Base-by-base conservation (phyloP, 1,140 invertebrate genomes). In the Brachionus plicatilis region DNA sequence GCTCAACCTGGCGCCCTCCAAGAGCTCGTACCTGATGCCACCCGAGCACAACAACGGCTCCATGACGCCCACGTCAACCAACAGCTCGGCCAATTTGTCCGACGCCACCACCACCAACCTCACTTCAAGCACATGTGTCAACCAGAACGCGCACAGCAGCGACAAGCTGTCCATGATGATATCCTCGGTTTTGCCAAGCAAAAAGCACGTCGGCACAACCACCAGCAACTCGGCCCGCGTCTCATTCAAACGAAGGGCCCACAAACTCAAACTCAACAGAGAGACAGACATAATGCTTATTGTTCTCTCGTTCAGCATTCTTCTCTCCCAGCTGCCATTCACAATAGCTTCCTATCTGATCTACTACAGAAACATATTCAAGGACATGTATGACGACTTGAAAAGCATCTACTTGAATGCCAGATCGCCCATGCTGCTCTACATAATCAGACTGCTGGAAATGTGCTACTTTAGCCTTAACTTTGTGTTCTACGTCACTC, bases 201-300 rank as follows among this genome's bases (percentile, higher is more conserved):
- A 82, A 60, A 82, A 60, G 14, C 37, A 60, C 33, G 65, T 47
- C 3, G 65, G 20, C 37, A 60, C 79, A 20, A 82, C 50, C 4
- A 82, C 53, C 3, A 17, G 41, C 12, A 24, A 41, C 37, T 65
- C 53, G 20, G 60, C 17, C 11, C 53, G 65, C 9, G 53, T 82
- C 33, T 68, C 79, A 3, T 65, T 82, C 41, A 82, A 82, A 65
- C 41, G 53, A n/a, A 7, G 53, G 7, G 79, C 33, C 12, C 24
- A 65, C n/a, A 60, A 68, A 12, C 20, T 82, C n/a, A 24, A 45
- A 27, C n/a, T 82, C 1, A 82, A 82, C n/a, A 53, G 79, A n/a
- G 79, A 82, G 29, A 82, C 79, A 20, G 79, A 82, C 53, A 82
- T 82, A 37, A 82, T 82, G 79, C 27, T 82, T 24, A 82, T 82